phyloP scores from a whole-genome alignment of 2,113 vertebrate species.

The Struthidea cinerea region DNA sequence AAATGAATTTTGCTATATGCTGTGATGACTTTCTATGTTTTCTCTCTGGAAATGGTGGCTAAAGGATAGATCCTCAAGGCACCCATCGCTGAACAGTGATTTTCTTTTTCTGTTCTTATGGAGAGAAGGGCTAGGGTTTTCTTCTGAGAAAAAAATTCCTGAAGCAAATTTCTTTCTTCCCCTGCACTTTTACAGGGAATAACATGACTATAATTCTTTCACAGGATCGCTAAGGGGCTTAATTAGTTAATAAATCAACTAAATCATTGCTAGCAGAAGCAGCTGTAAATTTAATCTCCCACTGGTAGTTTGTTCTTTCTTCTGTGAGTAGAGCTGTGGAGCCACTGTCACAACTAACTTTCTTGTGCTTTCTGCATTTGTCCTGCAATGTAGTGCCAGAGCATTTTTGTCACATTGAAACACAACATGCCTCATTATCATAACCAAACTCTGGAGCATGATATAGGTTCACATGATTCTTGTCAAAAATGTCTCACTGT shows the following conservation, averaged over 20 bases:
- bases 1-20: neutral
- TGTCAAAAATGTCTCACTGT: neutral
- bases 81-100: neutral
- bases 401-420: neutral
- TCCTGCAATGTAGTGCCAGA: neutral
- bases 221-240: neutral
- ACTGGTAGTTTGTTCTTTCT: neutral
- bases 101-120: neutral
- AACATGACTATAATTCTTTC: neutral
- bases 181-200: neutral
- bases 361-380: neutral
- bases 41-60: neutral
- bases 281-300: neutral
- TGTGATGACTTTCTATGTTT: neutral
- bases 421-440: neutral
- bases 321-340: neutral
- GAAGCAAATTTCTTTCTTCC: neutral
- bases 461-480: neutral
- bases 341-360: neutral
- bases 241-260: constrained; percentile 23
- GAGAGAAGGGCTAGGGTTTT: neutral
- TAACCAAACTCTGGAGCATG: neutral
- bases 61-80: neutral
- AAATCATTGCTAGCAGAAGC: neutral
- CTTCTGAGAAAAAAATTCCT: neutral